phyloP scores from a whole-genome alignment of 2,888 invertebrate genomes.

The Microctonus brassicae region DNA sequence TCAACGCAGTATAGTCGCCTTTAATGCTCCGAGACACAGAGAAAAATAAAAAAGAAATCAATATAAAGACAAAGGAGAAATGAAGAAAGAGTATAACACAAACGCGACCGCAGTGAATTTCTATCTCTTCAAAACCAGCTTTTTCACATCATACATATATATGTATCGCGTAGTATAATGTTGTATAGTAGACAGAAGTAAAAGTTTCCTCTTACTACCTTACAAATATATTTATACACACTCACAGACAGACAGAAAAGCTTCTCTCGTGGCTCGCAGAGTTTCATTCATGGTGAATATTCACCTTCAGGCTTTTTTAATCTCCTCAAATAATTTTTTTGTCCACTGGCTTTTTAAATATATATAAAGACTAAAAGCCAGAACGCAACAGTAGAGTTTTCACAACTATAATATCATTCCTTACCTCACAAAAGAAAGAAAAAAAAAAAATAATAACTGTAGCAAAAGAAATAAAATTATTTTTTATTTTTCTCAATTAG shows the following conservation, averaged over 20 bases:
- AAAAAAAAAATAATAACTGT: too few species aligned
- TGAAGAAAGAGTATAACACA: background rate
- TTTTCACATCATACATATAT: background rate
- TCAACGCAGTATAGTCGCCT: constrained; percentile 10
- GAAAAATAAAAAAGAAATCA: background rate
- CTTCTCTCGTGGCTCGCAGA: background rate
- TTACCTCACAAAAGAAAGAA: too few species aligned
- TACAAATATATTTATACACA: background rate
- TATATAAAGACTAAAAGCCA: background rate
- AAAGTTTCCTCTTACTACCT: background rate
- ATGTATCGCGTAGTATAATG: too few species aligned
- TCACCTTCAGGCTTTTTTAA: background rate
- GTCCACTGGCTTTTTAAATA: background rate
- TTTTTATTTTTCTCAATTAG: too few species aligned
- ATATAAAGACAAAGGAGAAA: background rate
- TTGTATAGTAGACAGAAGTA: background rate
- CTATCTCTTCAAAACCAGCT: background rate
- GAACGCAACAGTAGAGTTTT: too few species aligned
- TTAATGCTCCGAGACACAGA: constrained; percentile 23
- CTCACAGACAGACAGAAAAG: background rate
- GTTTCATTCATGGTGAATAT: background rate
- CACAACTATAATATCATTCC: too few species aligned
- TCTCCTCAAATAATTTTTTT: background rate
- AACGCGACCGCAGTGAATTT: background rate
- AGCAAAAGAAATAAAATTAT: too few species aligned